Conservation (phyloP, 1,140 invertebrate genomes). For the Conopomorpha cramerella region DNA sequence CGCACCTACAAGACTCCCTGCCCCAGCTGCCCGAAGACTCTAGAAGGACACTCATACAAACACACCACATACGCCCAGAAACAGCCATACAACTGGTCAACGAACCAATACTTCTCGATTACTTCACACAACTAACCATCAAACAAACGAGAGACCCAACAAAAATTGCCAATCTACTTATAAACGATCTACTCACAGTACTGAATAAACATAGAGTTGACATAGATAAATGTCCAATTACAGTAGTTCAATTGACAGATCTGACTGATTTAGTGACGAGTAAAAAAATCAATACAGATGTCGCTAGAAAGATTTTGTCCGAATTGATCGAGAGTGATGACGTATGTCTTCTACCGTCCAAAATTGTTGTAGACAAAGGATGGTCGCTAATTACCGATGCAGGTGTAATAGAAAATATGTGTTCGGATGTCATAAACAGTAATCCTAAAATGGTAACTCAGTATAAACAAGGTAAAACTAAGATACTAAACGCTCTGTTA, state of each 20-base stretch:
- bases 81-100: conserved; percentile 68
- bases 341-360: conserved; percentile 17
- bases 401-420: conserved; percentile 64
- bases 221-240: conserved; percentile 61
- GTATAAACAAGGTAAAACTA: conserved; percentile 72
- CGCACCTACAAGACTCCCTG: conserved; percentile 55
- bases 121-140: conserved; percentile 66
- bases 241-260: conserved; percentile 60
- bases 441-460: conserved; percentile 70
- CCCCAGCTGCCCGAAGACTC: conserved; percentile 67
- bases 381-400: conserved; percentile 69
- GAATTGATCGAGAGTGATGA: conserved; percentile 55
- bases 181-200: conserved; percentile 67
- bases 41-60: conserved; percentile 57
- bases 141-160: conserved; percentile 58
- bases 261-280: conserved; percentile 64
- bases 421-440: conserved; percentile 64
- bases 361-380: conserved; percentile 68
- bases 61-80: conserved; percentile 65
- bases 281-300: conserved; percentile 65
- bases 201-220: conserved; percentile 67
- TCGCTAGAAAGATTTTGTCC: conserved; percentile 58
- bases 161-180: conserved; percentile 68
- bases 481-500: conserved; percentile 68
- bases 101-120: conserved; percentile 63